phyloP scores from a whole-genome alignment of 2,113 vertebrate genomes.

The Neolamprologus devosi region DNA sequence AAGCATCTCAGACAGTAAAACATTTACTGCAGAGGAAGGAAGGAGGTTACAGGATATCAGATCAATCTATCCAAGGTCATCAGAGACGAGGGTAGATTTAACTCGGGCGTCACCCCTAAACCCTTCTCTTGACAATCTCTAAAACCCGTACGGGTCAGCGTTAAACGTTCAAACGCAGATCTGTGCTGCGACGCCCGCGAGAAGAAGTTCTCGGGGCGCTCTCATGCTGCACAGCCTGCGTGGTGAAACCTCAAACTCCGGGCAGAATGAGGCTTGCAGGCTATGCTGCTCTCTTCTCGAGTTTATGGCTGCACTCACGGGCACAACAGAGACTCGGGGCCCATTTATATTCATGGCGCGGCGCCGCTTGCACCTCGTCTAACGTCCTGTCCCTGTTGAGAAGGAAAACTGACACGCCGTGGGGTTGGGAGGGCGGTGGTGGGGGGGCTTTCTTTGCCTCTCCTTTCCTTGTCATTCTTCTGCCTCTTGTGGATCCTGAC shows the following conservation, averaged over 20 bases:
- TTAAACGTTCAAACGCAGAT: not conserved
- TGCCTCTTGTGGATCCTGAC: constrained; percentile 19
- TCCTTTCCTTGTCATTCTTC: constrained; percentile 15
- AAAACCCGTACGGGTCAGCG: not conserved
- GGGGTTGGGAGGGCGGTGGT: not conserved
- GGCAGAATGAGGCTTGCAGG: not conserved
- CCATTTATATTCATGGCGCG: constrained; percentile 58
- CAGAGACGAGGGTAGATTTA: constrained; percentile 18
- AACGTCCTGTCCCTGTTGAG: constrained; percentile 46
- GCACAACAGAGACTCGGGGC: constrained; percentile 16
- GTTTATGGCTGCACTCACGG: constrained; percentile 40
- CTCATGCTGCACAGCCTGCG: not conserved
- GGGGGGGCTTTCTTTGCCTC: not conserved
- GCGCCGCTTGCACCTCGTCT: constrained; percentile 23
- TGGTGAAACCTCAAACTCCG: constrained; percentile 14
- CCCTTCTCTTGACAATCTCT: not conserved
- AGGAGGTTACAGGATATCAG: not conserved
- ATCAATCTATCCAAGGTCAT: constrained; percentile 54
- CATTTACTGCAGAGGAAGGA: constrained; percentile 1
- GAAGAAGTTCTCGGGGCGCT: not conserved
- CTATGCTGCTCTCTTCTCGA: not conserved
- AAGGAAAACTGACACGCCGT: constrained; percentile 41
- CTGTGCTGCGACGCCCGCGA: not conserved
- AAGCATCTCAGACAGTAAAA: constrained; percentile 13
- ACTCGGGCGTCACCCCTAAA: not conserved